Percentiles rank a stretch among this genome's conserved stretches.
Conservation (phyloP, 2,113 vertebrate genomes). For the Macrotus californicus region DNA sequence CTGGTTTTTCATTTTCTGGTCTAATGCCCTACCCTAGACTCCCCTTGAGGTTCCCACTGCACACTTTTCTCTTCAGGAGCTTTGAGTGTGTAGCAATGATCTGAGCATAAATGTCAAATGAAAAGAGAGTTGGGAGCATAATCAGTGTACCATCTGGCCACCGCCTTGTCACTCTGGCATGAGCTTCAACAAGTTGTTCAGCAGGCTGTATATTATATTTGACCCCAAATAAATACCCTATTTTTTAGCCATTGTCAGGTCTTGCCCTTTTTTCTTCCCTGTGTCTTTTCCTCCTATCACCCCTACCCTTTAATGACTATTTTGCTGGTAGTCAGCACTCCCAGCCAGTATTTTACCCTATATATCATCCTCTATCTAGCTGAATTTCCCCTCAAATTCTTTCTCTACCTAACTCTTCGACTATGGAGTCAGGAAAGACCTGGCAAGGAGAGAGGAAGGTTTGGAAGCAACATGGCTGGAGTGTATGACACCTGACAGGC, state of each 20-base stretch:
- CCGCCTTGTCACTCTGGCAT: neutral
- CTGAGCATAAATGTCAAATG: conserved; percentile 27
- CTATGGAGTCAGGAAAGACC: neutral
- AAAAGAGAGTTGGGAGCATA: conserved; percentile 4
- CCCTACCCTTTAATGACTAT: neutral
- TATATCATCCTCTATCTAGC: neutral
- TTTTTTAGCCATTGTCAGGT: neutral
- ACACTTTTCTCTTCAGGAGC: conserved; percentile 2
- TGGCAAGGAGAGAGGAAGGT: neutral
- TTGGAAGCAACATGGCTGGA: neutral
- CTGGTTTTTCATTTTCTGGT: conserved; percentile 36
- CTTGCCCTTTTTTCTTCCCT: neutral
- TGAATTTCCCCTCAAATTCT: neutral
- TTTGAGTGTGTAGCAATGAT: neutral
- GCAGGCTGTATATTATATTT: conserved; percentile 27
- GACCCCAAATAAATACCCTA: neutral
- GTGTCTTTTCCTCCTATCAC: neutral
- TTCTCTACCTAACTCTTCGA: conserved; percentile 28
- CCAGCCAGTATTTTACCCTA: neutral
- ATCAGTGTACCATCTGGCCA: conserved; percentile 36
- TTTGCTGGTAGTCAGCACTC: neutral
- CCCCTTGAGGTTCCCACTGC: neutral
- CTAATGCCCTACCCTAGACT: conserved; percentile 5
- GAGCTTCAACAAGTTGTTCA: conserved; percentile 37
- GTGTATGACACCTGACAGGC: conserved; percentile 48